These are phyloP conservation scores for Spea bombifrons DNA, from an alignment of 2,113 vertebrate species.

Conservation along the genomic window DNA sequence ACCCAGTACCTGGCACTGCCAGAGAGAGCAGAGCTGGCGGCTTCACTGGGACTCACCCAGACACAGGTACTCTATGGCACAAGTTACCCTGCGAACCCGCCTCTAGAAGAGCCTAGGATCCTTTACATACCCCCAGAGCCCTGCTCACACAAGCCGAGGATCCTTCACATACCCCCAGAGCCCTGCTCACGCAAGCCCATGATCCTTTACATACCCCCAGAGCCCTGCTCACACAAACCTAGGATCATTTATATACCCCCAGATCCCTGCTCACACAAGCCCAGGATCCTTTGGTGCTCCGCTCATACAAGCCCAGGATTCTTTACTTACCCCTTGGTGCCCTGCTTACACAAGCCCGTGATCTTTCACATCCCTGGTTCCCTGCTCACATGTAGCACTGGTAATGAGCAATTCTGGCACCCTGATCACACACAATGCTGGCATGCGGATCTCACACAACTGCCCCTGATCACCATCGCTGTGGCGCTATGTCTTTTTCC, in stretches of 20 bases:
- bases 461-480: neutral
- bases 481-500: neutral
- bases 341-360: neutral
- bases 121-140: neutral
- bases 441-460: neutral
- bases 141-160: neutral
- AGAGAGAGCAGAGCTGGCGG: constrained; percentile 95
- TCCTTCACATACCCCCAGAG: too few species aligned
- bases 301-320: neutral
- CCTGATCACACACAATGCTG: neutral
- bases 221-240: too few species aligned
- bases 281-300: neutral
- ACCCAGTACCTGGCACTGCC: constrained; percentile 96
- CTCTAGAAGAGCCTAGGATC: too few species aligned
- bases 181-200: too few species aligned
- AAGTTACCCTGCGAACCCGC: too few species aligned
- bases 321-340: neutral
- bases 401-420: neutral
- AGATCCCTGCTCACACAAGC: neutral
- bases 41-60: constrained; percentile 95
- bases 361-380: neutral
- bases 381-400: neutral
- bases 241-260: too few species aligned
- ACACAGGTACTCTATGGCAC: constrained; percentile 79
- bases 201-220: too few species aligned